Conservation (phyloP, 2,888 invertebrate species). For the Lithosia quadra region DNA sequence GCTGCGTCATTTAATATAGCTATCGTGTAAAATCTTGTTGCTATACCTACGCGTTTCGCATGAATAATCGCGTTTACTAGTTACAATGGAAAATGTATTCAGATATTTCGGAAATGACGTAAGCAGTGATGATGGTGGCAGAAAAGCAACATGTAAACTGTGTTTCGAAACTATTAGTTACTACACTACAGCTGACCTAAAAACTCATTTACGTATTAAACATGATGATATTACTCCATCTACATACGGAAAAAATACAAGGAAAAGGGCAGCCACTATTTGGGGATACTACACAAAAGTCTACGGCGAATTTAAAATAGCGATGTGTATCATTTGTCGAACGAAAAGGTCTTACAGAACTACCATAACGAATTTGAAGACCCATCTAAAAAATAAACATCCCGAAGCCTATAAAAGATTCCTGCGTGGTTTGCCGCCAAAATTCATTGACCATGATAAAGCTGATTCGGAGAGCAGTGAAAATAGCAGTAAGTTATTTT, state of each 20-base stretch:
- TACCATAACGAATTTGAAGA: background rate
- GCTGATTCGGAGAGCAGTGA: background rate
- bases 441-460: background rate
- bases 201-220: background rate
- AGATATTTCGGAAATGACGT: background rate
- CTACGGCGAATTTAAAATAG: background rate
- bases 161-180: background rate
- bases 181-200: background rate
- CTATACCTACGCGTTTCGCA: background rate
- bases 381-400: background rate
- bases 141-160: background rate
- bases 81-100: background rate
- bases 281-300: background rate
- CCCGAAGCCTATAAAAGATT: background rate
- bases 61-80: background rate
- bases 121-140: background rate
- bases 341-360: background rate
- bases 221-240: background rate
- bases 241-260: background rate
- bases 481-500: background rate
- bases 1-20: background rate
- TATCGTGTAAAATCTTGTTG: background rate
- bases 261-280: background rate
- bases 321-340: background rate
- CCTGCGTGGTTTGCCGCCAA: background rate